Percentiles rank a stretch among this genome's conserved stretches.
Conservation (phyloP, 1,140 invertebrate genomes). For the Agrypnia vestita region DNA sequence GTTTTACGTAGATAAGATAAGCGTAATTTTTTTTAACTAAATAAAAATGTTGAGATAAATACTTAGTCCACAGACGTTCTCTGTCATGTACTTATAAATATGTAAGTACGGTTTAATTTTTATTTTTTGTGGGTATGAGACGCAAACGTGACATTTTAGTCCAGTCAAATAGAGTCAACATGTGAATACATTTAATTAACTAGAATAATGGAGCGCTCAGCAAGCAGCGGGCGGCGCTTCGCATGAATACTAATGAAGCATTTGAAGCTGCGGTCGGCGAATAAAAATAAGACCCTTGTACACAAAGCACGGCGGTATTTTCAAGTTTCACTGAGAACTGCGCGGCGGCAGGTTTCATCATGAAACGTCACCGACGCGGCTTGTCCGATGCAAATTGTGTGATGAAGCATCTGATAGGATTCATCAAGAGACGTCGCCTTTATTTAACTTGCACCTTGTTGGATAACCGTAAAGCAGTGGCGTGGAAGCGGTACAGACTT, state of each 20-base stretch:
- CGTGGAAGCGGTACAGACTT: too few relatives aligned
- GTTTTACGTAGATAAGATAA: too few relatives aligned
- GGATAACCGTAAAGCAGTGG: too few relatives aligned
- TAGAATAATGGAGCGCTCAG: conserved; percentile 4
- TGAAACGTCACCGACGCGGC: background rate
- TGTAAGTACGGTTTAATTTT: background rate
- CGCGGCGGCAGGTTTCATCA: background rate
- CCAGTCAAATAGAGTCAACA: background rate
- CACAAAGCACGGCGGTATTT: background rate
- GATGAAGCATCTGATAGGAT: too few relatives aligned
- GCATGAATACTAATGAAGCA: conserved; percentile 18
- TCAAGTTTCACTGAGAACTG: background rate
- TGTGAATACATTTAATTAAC: conserved; percentile 27
- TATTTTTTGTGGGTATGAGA: background rate
- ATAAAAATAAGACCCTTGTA: background rate
- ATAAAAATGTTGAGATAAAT: too few relatives aligned
- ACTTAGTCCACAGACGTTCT: too few relatives aligned
- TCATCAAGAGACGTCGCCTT: too few relatives aligned
- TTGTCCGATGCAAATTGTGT: too few relatives aligned
- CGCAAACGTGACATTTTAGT: conserved; percentile 20
- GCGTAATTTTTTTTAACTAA: too few relatives aligned
- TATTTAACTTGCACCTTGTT: too few relatives aligned
- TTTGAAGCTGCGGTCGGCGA: background rate
- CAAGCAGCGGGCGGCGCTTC: background rate
- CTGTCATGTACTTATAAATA: too few relatives aligned